phyloP scores from a whole-genome alignment of 2,113 vertebrate genomes.

The Neogobius melanostomus region DNA sequence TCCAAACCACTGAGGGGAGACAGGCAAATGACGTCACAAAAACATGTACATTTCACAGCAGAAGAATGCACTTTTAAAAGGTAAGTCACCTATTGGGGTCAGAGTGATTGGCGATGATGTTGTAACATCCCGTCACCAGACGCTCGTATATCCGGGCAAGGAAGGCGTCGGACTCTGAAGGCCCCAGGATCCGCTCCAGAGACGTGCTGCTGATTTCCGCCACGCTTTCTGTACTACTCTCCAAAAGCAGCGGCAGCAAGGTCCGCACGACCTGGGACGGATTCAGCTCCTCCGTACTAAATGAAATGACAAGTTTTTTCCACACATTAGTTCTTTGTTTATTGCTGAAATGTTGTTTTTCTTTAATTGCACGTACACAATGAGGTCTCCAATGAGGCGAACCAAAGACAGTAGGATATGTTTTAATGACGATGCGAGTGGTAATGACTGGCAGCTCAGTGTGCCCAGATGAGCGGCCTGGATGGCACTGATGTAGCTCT shows the following conservation, averaged over 20 bases:
- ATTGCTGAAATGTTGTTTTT: background rate
- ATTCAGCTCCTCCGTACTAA: slow-evolving; percentile 90
- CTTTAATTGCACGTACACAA: slow-evolving; percentile 84
- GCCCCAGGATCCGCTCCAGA: slow-evolving; percentile 92
- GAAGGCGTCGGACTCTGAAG: slow-evolving; percentile 93
- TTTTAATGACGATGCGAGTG: slow-evolving; percentile 92
- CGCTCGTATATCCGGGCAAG: slow-evolving; percentile 92
- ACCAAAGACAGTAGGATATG: slow-evolving; percentile 94
- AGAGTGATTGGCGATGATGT: slow-evolving; percentile 92
- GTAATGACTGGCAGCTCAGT: slow-evolving; percentile 89
- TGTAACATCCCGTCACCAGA: slow-evolving; percentile 92
- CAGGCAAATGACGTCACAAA: background rate
- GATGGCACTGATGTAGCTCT: slow-evolving; percentile 97
- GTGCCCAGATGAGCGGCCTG: slow-evolving; percentile 95
- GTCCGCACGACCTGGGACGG: slow-evolving; percentile 87
- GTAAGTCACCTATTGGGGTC: slow-evolving; percentile 86
- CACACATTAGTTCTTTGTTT: background rate
- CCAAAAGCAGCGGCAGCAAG: slow-evolving; percentile 89
- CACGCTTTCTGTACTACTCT: slow-evolving; percentile 93
- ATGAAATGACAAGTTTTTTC: slow-evolving; percentile 45
- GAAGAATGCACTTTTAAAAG: background rate
- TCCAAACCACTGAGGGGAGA: slow-evolving; percentile 84
- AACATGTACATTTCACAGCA: background rate
- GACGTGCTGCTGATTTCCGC: slow-evolving; percentile 93
- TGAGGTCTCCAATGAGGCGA: slow-evolving; percentile 93